Evolutionary conservation across 2,113 vertebrate species (phyloP).

Genomic region (Petromus typicus): DNA sequence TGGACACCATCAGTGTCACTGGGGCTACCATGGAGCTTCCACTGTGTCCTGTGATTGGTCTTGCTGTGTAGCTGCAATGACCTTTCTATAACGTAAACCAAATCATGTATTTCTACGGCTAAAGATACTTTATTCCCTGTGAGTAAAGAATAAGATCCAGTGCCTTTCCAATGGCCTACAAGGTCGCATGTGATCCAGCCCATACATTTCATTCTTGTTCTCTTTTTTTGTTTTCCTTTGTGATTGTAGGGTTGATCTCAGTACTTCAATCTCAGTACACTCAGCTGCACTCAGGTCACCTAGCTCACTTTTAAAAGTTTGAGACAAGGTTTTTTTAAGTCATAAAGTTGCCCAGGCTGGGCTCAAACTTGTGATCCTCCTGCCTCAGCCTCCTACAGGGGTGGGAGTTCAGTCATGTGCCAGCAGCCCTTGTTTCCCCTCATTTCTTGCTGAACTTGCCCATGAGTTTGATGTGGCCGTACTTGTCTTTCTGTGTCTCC

Average conservation of each 20-base stretch:
- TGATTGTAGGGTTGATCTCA: neutral
- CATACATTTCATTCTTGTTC: neutral
- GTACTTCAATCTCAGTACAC: neutral
- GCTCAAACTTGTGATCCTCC: too few species aligned
- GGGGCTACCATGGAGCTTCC: neutral
- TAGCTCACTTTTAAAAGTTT: neutral
- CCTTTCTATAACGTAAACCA: constrained; percentile 7
- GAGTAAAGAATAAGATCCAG: neutral
- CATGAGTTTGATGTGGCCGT: neutral
- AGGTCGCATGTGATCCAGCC: neutral
- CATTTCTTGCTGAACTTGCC: neutral
- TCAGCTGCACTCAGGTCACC: neutral
- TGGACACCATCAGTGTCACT: neutral
- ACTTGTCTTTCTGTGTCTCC: neutral
- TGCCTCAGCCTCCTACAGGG: too few species aligned
- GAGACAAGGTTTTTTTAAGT: neutral
- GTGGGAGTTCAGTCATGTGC: neutral
- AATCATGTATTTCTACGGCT: neutral
- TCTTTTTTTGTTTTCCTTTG: neutral
- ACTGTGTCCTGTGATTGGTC: neutral
- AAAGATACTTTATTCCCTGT: neutral
- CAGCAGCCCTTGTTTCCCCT: neutral
- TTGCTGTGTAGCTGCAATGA: neutral
- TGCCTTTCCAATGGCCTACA: neutral
- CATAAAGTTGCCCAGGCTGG: neutral